These are phyloP conservation scores for Dipodomys spectabilis DNA, from an alignment of 2,113 vertebrate species.

Conservation along the genomic window DNA sequence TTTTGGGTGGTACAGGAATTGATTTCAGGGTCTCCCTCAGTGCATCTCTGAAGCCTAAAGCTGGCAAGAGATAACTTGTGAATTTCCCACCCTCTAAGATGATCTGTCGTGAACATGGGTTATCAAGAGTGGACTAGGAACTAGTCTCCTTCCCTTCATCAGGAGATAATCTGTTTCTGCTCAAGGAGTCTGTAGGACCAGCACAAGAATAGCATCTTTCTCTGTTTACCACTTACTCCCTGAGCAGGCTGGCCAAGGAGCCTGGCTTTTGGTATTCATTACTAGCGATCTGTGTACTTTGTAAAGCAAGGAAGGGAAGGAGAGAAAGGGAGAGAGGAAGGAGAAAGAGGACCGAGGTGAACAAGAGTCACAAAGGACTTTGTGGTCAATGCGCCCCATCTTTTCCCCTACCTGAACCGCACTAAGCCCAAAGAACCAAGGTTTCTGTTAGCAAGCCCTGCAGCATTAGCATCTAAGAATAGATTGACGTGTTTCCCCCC, in stretches of 20 bases:
- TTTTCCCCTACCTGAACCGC: not conserved
- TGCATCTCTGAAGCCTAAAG: constrained; percentile 14
- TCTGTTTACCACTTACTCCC: not conserved
- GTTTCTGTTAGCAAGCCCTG: not conserved
- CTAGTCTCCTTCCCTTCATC: not conserved
- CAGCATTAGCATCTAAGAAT: not conserved
- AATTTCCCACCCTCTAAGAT: not conserved
- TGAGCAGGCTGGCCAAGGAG: not conserved
- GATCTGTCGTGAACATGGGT: not conserved
- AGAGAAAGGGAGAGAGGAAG: not conserved
- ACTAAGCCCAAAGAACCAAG: not conserved
- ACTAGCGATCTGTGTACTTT: not conserved
- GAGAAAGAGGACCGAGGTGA: not conserved
- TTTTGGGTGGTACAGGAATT: not conserved
- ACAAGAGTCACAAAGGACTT: not conserved
- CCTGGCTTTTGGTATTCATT: not conserved
- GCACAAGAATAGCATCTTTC: constrained; percentile 30
- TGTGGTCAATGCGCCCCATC: not conserved
- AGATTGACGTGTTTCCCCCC: not conserved
- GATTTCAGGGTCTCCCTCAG: too few relatives aligned
- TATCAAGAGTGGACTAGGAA: not conserved
- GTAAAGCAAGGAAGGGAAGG: too few relatives aligned
- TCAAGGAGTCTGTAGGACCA: not conserved
- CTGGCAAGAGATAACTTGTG: too few relatives aligned
- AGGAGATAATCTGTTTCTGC: not conserved